Evolutionary conservation across 2,888 invertebrate genomes (phyloP).

Genomic region (Leptinotarsa tumamoca): DNA sequence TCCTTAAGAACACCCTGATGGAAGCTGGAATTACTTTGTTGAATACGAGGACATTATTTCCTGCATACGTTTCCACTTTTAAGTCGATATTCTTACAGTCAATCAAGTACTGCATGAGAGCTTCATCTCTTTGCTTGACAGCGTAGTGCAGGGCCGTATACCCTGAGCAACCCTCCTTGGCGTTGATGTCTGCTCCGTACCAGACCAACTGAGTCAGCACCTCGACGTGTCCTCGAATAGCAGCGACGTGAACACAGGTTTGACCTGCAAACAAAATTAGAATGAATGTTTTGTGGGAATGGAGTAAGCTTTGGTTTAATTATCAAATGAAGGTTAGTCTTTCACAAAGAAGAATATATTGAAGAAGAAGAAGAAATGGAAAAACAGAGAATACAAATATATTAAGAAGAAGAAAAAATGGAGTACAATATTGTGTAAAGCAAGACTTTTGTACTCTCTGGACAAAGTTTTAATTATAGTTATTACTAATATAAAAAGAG

Average conservation of each 20-base stretch:
- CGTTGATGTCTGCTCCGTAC: constrained; percentile 86
- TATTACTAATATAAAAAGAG: no score
- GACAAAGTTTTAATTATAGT: no score
- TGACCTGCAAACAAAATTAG: constrained; percentile 76
- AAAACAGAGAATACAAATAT: no score
- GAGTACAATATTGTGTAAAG: no score
- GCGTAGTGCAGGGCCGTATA: constrained; percentile 84
- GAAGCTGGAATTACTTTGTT: constrained; percentile 65
- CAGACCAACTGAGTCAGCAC: constrained; percentile 79
- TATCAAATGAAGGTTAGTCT: constrained; percentile 26
- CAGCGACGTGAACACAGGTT: constrained; percentile 87
- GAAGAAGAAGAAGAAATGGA: no score
- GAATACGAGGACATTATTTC: constrained; percentile 77
- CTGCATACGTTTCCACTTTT: constrained; percentile 75
- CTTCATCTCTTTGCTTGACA: constrained; percentile 74
- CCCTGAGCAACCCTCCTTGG: constrained; percentile 82
- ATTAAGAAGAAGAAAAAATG: no score
- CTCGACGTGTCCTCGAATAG: constrained; percentile 78
- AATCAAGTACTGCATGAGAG: constrained; percentile 73
- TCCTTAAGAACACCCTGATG: constrained; percentile 60
- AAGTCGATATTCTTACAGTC: constrained; percentile 72
- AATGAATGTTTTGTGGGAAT: no score
- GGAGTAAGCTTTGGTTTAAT: no score
- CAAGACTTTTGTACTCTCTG: no score
- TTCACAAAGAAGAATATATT: no score